Base-by-base conservation (phyloP, 2,797 vertebrate species). In the Sylvia borin region DNA sequence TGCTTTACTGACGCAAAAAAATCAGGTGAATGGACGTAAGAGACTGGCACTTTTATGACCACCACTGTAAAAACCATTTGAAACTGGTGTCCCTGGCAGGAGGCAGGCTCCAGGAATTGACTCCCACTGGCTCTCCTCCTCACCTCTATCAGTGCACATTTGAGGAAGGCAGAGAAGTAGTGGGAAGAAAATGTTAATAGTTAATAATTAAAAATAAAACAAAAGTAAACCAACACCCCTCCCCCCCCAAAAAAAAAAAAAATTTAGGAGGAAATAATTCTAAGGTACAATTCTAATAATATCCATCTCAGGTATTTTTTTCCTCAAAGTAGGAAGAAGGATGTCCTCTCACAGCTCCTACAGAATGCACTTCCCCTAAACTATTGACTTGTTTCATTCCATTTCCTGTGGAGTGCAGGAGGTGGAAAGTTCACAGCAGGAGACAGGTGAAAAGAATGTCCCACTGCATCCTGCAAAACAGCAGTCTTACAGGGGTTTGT, bases 201-300 rank as follows among this genome's bases (percentile, higher is more conserved):
- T 16, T 16, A 45, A 25, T 21, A 31, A 57, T 12, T 34, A 58
- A 64, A 64, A 80, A 31, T 14, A 24, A 40, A 50, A 3, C 2
- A 45, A 15, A 48, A 40, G 40, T 4, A 60, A 27, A 15, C 5
- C 2, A 26, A 15, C 14, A 2, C 24, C 2, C 7, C 4, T 14
- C 55, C 22, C n/a, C 22, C 4, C 3, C 13, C 47, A 12, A 57
- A 34, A 34, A 36, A 36, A 18, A 38, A 13, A 60, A 29, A 10
- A 26, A 43, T 10, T 36, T 36, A 36, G 36, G 18, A 5, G 5
- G 14, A 19, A 61, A 24, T 2, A 20, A 36, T 36, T 43, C 10
- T 51, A 75, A 61, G 15, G 40, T 40, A 40, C 40, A 40, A 40
- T 40, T 40, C 40, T 40, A 40, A 40, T 54, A 31, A 40, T 17